A percentile compares a stretch with the other conserved stretches of the same genome.
phyloP scores from a whole-genome alignment of 2,888 invertebrate genomes.

The Drosophila mimica region DNA sequence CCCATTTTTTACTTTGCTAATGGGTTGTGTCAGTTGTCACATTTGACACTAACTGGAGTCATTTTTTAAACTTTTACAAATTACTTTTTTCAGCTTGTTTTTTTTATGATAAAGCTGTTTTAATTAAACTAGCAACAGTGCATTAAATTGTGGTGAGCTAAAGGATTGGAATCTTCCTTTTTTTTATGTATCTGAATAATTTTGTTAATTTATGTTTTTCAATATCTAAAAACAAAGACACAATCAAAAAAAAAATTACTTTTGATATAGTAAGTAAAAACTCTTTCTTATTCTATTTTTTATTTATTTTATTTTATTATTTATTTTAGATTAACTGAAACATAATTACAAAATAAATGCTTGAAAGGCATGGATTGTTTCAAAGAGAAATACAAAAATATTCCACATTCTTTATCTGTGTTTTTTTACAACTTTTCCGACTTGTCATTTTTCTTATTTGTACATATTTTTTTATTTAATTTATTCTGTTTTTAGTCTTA shows the following conservation, averaged over 20 bases:
- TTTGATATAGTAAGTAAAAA: background rate
- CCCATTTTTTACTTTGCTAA: background rate
- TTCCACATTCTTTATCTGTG: background rate
- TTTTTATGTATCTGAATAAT: rapidly evolving
- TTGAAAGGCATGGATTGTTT: too few relatives aligned
- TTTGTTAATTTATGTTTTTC: background rate
- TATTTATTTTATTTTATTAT: too few relatives aligned
- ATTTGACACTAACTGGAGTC: too few relatives aligned
- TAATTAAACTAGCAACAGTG: too few relatives aligned
- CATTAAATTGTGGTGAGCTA: too few relatives aligned
- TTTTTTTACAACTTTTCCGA: background rate
- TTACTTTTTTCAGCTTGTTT: too few relatives aligned
- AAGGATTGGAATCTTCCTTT: background rate
- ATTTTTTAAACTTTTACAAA: too few relatives aligned
- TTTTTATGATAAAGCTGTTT: too few relatives aligned
- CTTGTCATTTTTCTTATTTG: background rate
- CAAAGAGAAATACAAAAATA: background rate
- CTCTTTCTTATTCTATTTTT: too few relatives aligned
- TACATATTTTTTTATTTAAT: background rate
- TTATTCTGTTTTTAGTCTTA: background rate
- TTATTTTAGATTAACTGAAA: too few relatives aligned
- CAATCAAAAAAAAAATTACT: background rate
- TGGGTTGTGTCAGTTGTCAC: too few relatives aligned
- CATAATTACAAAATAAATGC: too few relatives aligned
- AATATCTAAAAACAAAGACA: background rate